A percentile compares a stretch with the other conserved stretches of the same genome.
phyloP scores from a whole-genome alignment of 2,113 vertebrate genomes.

The Pelecanus crispus region DNA sequence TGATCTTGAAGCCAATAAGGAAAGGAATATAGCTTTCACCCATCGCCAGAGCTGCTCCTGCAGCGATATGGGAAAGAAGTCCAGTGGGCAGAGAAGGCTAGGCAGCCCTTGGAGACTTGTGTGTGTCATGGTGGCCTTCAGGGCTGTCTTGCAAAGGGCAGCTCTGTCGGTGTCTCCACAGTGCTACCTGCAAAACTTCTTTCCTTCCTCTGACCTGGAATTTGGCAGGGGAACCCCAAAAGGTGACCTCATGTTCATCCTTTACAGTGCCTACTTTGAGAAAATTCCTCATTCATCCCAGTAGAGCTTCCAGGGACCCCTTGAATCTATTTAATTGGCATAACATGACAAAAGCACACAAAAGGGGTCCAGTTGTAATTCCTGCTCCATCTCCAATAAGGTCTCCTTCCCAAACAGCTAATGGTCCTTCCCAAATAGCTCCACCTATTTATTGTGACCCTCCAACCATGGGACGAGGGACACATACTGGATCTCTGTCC shows the following conservation, averaged over 20 bases:
- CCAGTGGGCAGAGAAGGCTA: neutral
- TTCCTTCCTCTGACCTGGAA: neutral
- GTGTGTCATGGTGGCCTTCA: neutral
- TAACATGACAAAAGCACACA: neutral
- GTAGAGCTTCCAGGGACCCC: neutral
- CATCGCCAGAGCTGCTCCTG: neutral
- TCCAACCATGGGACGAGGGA: neutral
- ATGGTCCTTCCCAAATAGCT: neutral
- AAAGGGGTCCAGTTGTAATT: neutral
- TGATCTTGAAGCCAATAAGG: neutral
- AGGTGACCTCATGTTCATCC: neutral
- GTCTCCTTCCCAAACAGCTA: neutral
- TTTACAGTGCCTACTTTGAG: neutral
- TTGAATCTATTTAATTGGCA: neutral
- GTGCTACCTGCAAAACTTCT: neutral
- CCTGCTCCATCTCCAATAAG: neutral
- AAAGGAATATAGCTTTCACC: neutral
- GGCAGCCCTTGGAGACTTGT: neutral
- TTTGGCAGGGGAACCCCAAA: neutral
- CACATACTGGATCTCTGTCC: neutral
- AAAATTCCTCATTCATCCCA: neutral
- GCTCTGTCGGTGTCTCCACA: neutral
- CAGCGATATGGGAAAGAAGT: neutral
- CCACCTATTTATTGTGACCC: neutral
- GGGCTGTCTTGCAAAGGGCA: neutral